These are phyloP conservation scores for Arrhopalites spinosus DNA, from an alignment of 2,888 invertebrate species.

Conservation along the genomic window DNA sequence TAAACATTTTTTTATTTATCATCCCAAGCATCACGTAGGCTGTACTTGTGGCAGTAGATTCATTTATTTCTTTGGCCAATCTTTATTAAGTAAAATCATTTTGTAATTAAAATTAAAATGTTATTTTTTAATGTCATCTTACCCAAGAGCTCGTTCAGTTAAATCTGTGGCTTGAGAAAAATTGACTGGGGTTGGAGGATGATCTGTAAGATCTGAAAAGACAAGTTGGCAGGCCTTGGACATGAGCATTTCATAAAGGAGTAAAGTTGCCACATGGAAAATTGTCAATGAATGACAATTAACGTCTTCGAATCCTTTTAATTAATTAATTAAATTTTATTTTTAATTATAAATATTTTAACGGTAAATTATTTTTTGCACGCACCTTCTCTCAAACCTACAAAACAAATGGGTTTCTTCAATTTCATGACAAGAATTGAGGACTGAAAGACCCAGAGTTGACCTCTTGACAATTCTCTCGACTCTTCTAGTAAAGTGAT, in stretches of 20 bases:
- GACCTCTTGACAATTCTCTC: constrained; percentile 1
- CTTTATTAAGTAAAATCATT: not conserved
- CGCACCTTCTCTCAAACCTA: constrained; percentile 15
- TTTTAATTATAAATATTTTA: not conserved
- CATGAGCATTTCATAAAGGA: constrained; percentile 3
- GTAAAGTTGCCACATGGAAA: constrained; percentile 9
- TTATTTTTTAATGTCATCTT: not conserved
- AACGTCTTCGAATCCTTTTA: not conserved
- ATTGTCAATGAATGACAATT: constrained; percentile 16
- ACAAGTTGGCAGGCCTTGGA: not conserved
- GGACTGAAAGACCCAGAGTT: constrained; percentile 12
- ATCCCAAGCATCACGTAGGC: not conserved
- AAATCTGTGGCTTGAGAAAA: no score
- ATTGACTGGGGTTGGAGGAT: no score
- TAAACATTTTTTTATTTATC: not conserved
- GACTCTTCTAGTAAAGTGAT: constrained; percentile 16
- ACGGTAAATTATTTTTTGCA: not conserved
- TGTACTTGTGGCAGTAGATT: not conserved
- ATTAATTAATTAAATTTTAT: no score
- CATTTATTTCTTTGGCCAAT: not conserved
- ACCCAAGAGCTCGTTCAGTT: not conserved
- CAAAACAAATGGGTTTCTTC: constrained; percentile 9
- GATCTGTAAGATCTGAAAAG: not conserved
- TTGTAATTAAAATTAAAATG: not conserved
- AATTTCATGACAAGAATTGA: constrained; percentile 1